Evolutionary conservation across 2,888 invertebrate genomes (phyloP).

Genomic region (Xylophagus ater): DNA sequence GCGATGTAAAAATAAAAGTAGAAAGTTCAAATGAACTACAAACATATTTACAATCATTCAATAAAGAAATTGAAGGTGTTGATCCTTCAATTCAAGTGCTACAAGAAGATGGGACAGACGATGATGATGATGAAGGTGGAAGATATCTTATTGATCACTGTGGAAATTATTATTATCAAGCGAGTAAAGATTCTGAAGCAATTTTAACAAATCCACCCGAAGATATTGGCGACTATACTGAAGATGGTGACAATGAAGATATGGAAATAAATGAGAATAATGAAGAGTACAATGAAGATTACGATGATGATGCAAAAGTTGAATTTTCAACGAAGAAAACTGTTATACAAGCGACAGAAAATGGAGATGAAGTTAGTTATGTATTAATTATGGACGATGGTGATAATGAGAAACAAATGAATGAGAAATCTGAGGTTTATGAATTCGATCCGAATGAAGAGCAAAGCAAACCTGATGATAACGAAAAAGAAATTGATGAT

Average conservation of each 20-base stretch:
- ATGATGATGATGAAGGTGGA: constrained; percentile 48
- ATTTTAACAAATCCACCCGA: constrained; percentile 54
- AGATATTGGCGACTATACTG: constrained; percentile 34
- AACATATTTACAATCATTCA: constrained; percentile 69
- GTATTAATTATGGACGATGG: constrained; percentile 66
- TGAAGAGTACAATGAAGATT: constrained; percentile 5
- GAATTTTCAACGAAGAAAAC: constrained; percentile 5
- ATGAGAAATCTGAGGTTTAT: constrained; percentile 48
- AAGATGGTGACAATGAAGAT: constrained; percentile 3
- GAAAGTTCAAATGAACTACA: constrained; percentile 47
- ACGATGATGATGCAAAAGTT: constrained; percentile 8
- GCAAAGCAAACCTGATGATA: constrained; percentile 37
- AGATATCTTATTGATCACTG: constrained; percentile 74
- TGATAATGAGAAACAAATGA: constrained; percentile 41
- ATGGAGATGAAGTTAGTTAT: constrained; percentile 39
- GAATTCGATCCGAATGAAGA: constrained; percentile 65
- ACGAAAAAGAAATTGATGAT: constrained; percentile 38
- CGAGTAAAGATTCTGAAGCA: constrained; percentile 51
- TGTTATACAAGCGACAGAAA: constrained; percentile 3
- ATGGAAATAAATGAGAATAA: constrained; percentile 1
- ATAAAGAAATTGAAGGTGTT: constrained; percentile 62
- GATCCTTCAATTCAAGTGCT: constrained; percentile 10
- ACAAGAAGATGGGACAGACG: constrained; percentile 23
- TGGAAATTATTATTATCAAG: constrained; percentile 74
- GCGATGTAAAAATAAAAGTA: constrained; percentile 35